Percentiles rank a stretch among this genome's conserved stretches.
These are phyloP conservation scores for Ommatoiulus sabulosus DNA, from an alignment of 2,888 invertebrate species.

Conservation along the genomic window DNA sequence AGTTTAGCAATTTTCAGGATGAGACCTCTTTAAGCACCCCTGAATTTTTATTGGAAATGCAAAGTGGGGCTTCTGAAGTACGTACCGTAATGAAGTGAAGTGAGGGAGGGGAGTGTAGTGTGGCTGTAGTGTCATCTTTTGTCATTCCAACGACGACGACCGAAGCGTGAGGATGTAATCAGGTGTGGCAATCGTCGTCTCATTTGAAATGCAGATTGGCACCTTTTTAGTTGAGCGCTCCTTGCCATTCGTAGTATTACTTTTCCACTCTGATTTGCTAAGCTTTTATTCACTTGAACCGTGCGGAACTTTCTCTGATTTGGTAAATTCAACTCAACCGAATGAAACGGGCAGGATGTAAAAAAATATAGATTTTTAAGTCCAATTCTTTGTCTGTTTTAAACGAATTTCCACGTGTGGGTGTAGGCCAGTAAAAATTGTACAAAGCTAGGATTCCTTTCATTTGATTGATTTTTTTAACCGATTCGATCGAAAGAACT, in stretches of 20 bases:
- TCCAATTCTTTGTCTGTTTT: conserved; percentile 26
- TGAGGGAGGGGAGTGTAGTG: background rate
- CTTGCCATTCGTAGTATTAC: background rate
- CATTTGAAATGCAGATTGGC: conserved; percentile 28
- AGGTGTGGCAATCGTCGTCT: conserved; percentile 31
- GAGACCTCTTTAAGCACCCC: conserved; percentile 4
- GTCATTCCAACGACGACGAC: background rate
- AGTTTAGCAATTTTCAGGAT: conserved; percentile 26
- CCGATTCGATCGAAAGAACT: background rate
- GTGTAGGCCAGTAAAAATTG: background rate
- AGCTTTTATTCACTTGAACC: conserved; percentile 30
- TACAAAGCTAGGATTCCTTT: background rate
- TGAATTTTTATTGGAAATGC: conserved; percentile 29
- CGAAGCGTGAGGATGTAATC: conserved; percentile 31
- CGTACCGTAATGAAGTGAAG: conserved; percentile 23
- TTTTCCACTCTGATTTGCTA: conserved; percentile 17
- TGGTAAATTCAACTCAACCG: conserved; percentile 6
- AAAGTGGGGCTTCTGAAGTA: background rate
- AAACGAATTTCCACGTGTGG: background rate
- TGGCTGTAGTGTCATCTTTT: conserved; percentile 13
- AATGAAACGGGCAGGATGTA: background rate
- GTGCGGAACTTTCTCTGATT: conserved; percentile 25
- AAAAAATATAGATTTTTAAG: conserved; percentile 27
- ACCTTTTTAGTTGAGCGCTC: background rate
- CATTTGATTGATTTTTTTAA: background rate